Conservation (phyloP, 2,888 invertebrate species). For the Agonopterix heracliana region DNA sequence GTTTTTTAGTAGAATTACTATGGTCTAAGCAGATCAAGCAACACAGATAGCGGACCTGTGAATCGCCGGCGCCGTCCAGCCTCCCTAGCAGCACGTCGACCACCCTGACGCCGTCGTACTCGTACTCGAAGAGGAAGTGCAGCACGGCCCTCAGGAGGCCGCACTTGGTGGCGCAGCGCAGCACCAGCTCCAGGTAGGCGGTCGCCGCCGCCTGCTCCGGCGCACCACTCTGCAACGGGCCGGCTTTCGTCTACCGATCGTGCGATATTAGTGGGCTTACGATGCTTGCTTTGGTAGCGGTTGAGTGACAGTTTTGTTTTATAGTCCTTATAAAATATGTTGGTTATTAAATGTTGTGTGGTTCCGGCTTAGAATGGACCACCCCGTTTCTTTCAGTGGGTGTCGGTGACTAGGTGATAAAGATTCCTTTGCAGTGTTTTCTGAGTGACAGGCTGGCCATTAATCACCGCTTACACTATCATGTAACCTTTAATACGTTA, state of each 20-base stretch:
- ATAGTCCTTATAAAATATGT: neutral
- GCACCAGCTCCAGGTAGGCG: conserved; percentile 92
- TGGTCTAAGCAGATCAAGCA: too few relatives aligned
- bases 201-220: conserved; percentile 94
- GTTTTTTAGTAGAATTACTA: too few relatives aligned
- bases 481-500: too few relatives aligned
- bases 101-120: conserved; percentile 89
- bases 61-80: conserved; percentile 82
- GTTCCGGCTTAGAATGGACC: too few relatives aligned
- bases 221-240: conserved; percentile 85
- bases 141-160: conserved; percentile 89
- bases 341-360: too few relatives aligned
- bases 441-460: too few relatives aligned
- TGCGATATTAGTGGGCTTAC: conserved; percentile 40
- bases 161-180: conserved; percentile 91
- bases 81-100: conserved; percentile 89
- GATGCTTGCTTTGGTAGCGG: conserved; percentile 21
- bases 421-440: too few relatives aligned
- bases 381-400: too few relatives aligned
- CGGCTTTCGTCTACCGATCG: conserved; percentile 60
- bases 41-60: conserved; percentile 74
- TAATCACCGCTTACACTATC: too few relatives aligned
- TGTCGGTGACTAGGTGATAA: too few relatives aligned
- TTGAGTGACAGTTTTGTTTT: conserved; percentile 39
- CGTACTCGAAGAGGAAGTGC: conserved; percentile 87